phyloP scores from a whole-genome alignment of 2,888 invertebrate species.

The Azorinus chamasolen region DNA sequence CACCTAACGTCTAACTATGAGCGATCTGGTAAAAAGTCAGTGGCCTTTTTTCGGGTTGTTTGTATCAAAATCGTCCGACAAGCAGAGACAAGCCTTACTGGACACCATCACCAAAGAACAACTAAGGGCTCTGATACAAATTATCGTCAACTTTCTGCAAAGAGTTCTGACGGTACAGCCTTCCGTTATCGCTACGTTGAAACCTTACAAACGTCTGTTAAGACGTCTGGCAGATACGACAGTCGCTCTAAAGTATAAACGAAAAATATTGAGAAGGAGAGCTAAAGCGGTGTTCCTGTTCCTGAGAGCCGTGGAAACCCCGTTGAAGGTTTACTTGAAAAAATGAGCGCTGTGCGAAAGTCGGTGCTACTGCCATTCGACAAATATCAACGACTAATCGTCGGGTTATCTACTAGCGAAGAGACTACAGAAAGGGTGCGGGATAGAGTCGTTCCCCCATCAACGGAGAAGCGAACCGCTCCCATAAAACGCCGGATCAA shows the following conservation, averaged over 20 bases:
- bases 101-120: slow-evolving; percentile 14
- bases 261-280: background rate
- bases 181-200: background rate
- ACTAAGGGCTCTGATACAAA: background rate
- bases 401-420: no score
- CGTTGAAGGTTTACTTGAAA: background rate
- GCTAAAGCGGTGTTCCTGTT: background rate
- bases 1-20: background rate
- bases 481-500: background rate
- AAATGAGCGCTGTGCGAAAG: slow-evolving; percentile 6
- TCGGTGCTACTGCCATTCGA: slow-evolving; percentile 3
- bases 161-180: slow-evolving; percentile 1
- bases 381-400: slow-evolving; percentile 4
- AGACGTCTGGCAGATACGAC: slow-evolving; percentile 1
- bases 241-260: background rate
- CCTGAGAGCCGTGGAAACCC: background rate
- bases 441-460: no score
- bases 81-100: background rate
- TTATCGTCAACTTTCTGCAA: slow-evolving; percentile 7
- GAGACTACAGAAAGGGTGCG: no score
- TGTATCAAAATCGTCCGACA: background rate
- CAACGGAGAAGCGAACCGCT: no score
- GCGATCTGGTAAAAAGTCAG: slow-evolving; percentile 2
- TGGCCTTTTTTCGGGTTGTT: slow-evolving; percentile 2
- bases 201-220: background rate